Conservation (phyloP, 2,888 invertebrate genomes). For the Scaptomyza reducta region DNA sequence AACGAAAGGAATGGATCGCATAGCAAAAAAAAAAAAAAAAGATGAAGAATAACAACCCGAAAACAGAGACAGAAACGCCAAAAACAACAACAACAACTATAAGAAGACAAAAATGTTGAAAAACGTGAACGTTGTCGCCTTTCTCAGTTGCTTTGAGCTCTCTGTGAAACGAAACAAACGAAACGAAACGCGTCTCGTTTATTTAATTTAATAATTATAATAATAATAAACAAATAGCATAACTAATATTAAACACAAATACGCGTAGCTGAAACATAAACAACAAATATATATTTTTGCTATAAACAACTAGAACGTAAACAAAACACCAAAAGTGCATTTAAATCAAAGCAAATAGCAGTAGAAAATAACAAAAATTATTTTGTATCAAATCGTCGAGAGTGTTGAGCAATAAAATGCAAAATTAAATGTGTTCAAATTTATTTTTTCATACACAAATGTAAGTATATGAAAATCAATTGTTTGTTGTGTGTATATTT, state of each 20-base stretch:
- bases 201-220: constrained; percentile 24
- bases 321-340: constrained; percentile 72
- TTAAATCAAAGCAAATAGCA: constrained; percentile 43
- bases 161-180: constrained; percentile 64
- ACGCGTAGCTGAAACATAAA: constrained; percentile 34
- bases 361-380: constrained; percentile 2
- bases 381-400: constrained; percentile 13
- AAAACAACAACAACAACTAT: constrained; percentile 17
- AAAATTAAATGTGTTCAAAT: constrained; percentile 48
- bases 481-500: constrained; percentile 25
- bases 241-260: constrained; percentile 13
- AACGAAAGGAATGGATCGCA: constrained; percentile 22
- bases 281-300: constrained; percentile 59
- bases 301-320: constrained; percentile 44
- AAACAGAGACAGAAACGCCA: constrained; percentile 50
- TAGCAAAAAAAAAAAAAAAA: constrained; percentile 5
- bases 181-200: constrained; percentile 60
- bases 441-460: constrained; percentile 32
- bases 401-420: constrained; percentile 34
- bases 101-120: constrained; percentile 10
- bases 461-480: constrained; percentile 67
- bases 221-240: constrained; percentile 13
- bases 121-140: constrained; percentile 22
- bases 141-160: constrained; percentile 53
- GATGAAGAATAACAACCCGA: constrained; percentile 31